Evolutionary conservation across 1,140 invertebrate species (phyloP), one percentile per base, ranked within the genome.

Genomic region (Apis dorsata): DNA sequence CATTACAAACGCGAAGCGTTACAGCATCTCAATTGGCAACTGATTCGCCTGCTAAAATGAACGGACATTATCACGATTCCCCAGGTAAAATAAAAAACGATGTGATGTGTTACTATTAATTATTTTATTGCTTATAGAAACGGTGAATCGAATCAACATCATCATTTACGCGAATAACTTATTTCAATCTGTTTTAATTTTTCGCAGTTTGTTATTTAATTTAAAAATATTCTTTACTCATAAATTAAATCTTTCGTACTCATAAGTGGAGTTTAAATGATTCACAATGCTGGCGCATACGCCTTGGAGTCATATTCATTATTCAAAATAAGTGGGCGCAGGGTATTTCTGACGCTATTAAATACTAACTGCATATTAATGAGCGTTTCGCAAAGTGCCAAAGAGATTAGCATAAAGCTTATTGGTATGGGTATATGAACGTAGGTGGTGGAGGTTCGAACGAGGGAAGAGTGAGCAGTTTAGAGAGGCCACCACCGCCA

Each of bases 11-110:
- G 13, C 95, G 97, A 89, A 97, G 97, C 71, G 98, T 98, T 3
- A 98, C 97, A 1, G 98, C 97, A 68, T 98, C 97, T 17, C 97
- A 98, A 93, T 92, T 98, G 55, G 97, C 97, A 76, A 97, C 97
- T 2, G 97, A 98, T 92, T 97, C 97, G 55, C 97, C 97, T 24
- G 96, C 96, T 85, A 97, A 97, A 93, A 95, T 97, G 94, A 97
- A 97, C 90, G 96, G 96, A 15, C 94, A 96, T 76, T 96, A 97
- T 91, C 96, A 96, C 81, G 95, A 96, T 86, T 95, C 95, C 85
- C 94, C 96, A 94, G 96, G 96, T 97, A 70, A 24, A 2, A 2
- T 49, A 49, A 3, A 51, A 19, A 17, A 4, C 34, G 2, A 10
- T 10, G 7, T 71, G 1, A 24, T 5, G 34, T 12, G 17, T 34